Evolutionary conservation across 2,888 invertebrate species (phyloP), one percentile per base, ranked within the genome.

Genomic region (Lasioglossum morio): DNA sequence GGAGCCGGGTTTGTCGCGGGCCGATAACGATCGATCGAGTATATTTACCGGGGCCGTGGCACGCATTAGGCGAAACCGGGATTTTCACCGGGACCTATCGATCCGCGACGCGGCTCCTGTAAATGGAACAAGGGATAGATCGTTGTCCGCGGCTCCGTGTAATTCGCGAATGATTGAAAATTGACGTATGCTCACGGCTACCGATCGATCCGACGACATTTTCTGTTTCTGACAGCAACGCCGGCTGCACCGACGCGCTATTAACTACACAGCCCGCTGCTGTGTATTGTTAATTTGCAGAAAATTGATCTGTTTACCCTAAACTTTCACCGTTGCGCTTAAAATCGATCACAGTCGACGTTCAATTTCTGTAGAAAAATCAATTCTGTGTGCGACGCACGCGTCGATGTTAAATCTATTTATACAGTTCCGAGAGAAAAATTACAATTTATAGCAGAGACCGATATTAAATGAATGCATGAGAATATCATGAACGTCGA

Each of bases 121-220:
- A 74, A 80, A 81, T 80, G 85, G 80, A 83, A 79, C 85, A 66
- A 37, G 60, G 4, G 69, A 48, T 4, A 46, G 27, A 46, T 30
- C 72, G 23, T 53, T 23, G 30, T 16, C 23, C 34, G n/a, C n/a
- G 30, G n/a, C n/a, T 10, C 57, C 34, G 46, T 48, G 43, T 79
- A 40, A 72, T 66, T 53, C 43, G 77, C 37, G 73, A 37, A 46
- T 63, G 53, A 78, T 69, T 69, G 78, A 57, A 82, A 79, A 82
- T 63, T 63, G 69, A 69, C 66, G 10, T 40, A 69, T 23, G 12
- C 37, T 10, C 37, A n/a, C 8, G 7, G 66, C 2, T 34, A 69
- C 19, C 23, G 69, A 69, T 69, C 69, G 37, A 34, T 34, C 23
- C 23, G 37, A 4, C 69, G 37, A 69, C 37, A 69, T 69, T 66